A percentile compares a stretch with the other conserved stretches of the same genome.
These are phyloP conservation scores for Hololepta plana DNA, from an alignment of 2,888 invertebrate genomes.

Conservation along the genomic window DNA sequence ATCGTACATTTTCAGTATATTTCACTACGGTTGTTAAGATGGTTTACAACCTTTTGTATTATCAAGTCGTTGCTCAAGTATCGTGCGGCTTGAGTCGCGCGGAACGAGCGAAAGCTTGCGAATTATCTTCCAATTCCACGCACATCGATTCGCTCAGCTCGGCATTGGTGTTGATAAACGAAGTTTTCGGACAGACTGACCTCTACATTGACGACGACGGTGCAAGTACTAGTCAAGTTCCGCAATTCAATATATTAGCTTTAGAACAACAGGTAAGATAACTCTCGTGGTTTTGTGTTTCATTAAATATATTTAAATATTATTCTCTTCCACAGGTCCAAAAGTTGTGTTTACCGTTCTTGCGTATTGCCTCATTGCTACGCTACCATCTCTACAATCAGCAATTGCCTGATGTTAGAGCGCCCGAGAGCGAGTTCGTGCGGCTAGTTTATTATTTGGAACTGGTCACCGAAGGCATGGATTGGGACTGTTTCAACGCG, in stretches of 20 bases:
- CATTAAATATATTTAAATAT: background rate
- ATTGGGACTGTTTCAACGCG: slow-evolving; percentile 46
- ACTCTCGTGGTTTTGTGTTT: slow-evolving; percentile 1
- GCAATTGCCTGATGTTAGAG: slow-evolving; percentile 47
- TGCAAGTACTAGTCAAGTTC: slow-evolving; percentile 8
- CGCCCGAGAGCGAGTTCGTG: slow-evolving; percentile 54
- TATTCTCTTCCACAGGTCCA: slow-evolving; percentile 37
- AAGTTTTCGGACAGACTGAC: slow-evolving; percentile 33
- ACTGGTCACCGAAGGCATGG: slow-evolving; percentile 47
- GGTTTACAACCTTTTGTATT: slow-evolving; percentile 74
- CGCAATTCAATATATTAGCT: slow-evolving; percentile 23
- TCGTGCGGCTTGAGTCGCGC: slow-evolving; percentile 46
- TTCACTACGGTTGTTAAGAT: slow-evolving; percentile 76
- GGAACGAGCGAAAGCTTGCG: slow-evolving; percentile 34
- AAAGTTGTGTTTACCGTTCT: slow-evolving; percentile 63
- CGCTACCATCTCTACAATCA: slow-evolving; percentile 57
- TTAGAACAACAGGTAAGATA: slow-evolving; percentile 25
- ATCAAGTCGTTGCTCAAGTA: slow-evolving; percentile 73
- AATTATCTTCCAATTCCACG: slow-evolving; percentile 10
- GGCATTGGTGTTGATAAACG: slow-evolving; percentile 28
- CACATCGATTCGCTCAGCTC: slow-evolving; percentile 23
- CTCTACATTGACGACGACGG: slow-evolving; percentile 35
- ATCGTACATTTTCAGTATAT: slow-evolving; percentile 45
- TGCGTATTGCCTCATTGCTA: slow-evolving; percentile 67
- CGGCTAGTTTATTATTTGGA: slow-evolving; percentile 62